Conservation (phyloP, 2,888 invertebrate genomes). For the Baronia brevicornis region DNA sequence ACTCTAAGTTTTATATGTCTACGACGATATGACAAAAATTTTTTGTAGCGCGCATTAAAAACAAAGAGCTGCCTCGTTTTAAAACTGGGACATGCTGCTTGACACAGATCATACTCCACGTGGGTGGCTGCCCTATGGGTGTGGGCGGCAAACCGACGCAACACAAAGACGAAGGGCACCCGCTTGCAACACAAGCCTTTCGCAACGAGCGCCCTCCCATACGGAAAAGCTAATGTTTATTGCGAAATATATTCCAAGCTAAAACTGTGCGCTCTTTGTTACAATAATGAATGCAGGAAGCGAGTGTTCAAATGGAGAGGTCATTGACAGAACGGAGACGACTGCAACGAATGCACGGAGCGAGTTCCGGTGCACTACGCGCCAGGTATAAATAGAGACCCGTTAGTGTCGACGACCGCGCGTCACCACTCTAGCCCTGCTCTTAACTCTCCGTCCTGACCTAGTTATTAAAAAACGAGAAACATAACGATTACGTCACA, state of each 20-base stretch:
- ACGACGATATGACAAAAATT: too few relatives aligned
- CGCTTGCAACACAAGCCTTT: conserved; percentile 55
- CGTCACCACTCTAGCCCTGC: conserved; percentile 43
- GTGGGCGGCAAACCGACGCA: conserved; percentile 62
- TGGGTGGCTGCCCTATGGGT: conserved; percentile 57
- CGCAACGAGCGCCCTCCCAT: conserved; percentile 51
- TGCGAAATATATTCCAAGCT: not conserved
- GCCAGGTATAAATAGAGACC: conserved; percentile 74
- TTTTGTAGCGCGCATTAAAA: conserved; percentile 29
- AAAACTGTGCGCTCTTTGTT: conserved; percentile 12
- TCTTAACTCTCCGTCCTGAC: conserved; percentile 41
- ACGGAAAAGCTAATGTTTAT: conserved; percentile 1
- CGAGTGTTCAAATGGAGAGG: conserved; percentile 39
- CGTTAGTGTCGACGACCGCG: conserved; percentile 75
- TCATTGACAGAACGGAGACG: conserved; percentile 69
- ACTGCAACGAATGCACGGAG: conserved; percentile 71
- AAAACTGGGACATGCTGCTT: conserved; percentile 62
- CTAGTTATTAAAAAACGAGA: conserved; percentile 34
- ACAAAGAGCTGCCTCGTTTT: conserved; percentile 33
- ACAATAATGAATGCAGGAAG: conserved; percentile 25
- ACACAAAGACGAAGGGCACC: conserved; percentile 64
- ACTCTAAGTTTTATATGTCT: too few relatives aligned
- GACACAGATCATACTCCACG: conserved; percentile 61
- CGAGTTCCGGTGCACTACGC: conserved; percentile 72
- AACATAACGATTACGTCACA: conserved; percentile 35